Base-by-base conservation (phyloP, 2,797 vertebrate genomes). In the Cossypha heuglini region DNA sequence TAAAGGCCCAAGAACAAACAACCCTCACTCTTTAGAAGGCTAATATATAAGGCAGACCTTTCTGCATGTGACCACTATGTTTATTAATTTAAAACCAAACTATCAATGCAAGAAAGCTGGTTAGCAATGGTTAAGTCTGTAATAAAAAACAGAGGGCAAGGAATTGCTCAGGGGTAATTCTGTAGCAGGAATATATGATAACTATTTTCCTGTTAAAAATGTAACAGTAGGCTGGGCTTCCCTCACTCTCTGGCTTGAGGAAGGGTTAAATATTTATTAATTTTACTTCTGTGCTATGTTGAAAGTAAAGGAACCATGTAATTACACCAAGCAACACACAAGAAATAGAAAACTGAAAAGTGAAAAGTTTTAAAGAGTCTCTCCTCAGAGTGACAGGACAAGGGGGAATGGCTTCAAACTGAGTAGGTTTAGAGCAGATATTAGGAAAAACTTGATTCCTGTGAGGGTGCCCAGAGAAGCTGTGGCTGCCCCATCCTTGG, bases 31-130 rank as follows among this genome's bases (percentile, higher is more conserved):
- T 95, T 84, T 2, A 74, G 62, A 91, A 52, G 74, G 95, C 91
- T 96, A 89, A 94, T 96, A 92, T 81, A 54, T 96, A 96, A 96
- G 85, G 91, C 89, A 96, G 93, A 42, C 46, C 78, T 86, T 91
- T 55, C 90, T 93, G 71, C 96, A 97, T 95, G 94, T 97, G 94
- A 96, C 94, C 95, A 72, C 87, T 88, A 89, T 37, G 84, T 89
- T 93, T 96, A 96, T 97, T 97, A 95, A 95, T 97, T 96, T 96
- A 96, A 96, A 95, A 96, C 93, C 87, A 91, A 96, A 90, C 89
- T 95, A 94, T 96, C 94, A 96, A 91, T 94, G 92, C 62, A 94
- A 93, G 96, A 93, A 91, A 94, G 85, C 86, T 20, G 8, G 94
- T 96, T 93, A 94, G 94, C 92, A 94, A 91, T 52, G 87, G 71